These are phyloP conservation scores for human (Homo sapiens) DNA, from an alignment of 2,113 vertebrate species.

Conservation along the genomic window GRCh38 chr17:79920501-79921000, in stretches of 20 bases:
- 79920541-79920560: neutral
- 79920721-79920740: too few species aligned
- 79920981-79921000: neutral
- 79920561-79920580: neutral
- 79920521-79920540: neutral
- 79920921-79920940: neutral
- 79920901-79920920: accelerated
- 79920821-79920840: neutral
- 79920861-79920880: accelerated
- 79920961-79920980: accelerated
- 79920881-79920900: neutral
- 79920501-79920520: neutral
- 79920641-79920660: neutral
- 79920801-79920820: accelerated
- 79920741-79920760: neutral
- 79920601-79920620: neutral
- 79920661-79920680: neutral
- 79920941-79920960: neutral
- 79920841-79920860: neutral
- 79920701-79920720: neutral
- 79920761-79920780: neutral
- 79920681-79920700: too few species aligned
- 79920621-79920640: too few species aligned
- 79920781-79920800: accelerated
- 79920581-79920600: too few species aligned